Evolutionary conservation across 2,888 invertebrate genomes (phyloP), one percentile per base, ranked within the genome.

Genomic region (Pseudococcus longispinus): DNA sequence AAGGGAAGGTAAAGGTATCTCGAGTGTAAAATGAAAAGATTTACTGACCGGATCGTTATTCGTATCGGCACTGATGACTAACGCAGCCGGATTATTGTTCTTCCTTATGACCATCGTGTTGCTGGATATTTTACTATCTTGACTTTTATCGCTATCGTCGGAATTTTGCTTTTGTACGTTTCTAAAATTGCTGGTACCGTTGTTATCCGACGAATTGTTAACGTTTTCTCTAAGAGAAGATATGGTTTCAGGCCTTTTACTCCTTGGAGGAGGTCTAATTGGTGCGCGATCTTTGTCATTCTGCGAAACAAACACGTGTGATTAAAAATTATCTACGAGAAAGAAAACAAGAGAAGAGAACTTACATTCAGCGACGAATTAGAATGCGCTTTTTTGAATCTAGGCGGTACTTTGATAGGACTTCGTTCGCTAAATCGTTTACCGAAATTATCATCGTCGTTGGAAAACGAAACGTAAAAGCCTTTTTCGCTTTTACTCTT

Each of bases 381-480:
- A 8, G 74, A 74, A 74, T 74, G 29, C 6, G 74, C 74, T 74
- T 74, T 74, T 26, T 74, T 74, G 37, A 74, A 74, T 37, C 74
- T 74, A 32, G 74, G 51, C 20, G 87, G 87, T 26, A 80, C 80
- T 37, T 83, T 87, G 46, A 82, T 83, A 11, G 42, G 29, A n/a
- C 60, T 84, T 60, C 87, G 51, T n/a, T 83, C 83, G 32, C 46
- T 82, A 23, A 87, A 87, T 8, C 60, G 60, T 37, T 87, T 51
- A 83, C 83, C 51, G 15, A 83, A 46, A 55, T 55, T 84, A 70
- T 87, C 82, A 89, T 94, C 90, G 20, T 90, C 94, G 87, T 96
- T 96, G 90, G 97, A 97, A 90, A 98, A 97, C 84, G 97, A 96
- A 90, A 98, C 96, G 91, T 98, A 98, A 92, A 98, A 98, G 44